Evolutionary conservation across 1,140 invertebrate genomes (phyloP).

Genomic region (Papilio xuthus): DNA sequence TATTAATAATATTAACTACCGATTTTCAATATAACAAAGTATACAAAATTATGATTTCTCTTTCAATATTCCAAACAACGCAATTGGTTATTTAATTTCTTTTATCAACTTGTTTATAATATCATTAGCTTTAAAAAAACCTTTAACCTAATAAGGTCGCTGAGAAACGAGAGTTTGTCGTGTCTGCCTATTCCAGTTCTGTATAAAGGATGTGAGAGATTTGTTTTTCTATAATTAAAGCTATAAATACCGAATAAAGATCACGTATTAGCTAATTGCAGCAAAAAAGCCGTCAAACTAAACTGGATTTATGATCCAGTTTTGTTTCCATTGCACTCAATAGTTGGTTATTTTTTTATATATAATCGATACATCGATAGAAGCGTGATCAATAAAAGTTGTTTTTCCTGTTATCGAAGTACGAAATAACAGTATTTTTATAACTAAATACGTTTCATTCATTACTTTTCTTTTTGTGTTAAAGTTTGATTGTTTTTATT

Average conservation of each 20-base stretch:
- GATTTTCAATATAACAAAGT: no score
- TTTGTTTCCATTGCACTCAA: not conserved
- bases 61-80: no score
- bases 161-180: constrained; percentile 13
- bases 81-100: not conserved
- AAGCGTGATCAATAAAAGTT: not conserved
- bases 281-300: not conserved
- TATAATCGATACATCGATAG: constrained; percentile 8
- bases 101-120: constrained; percentile 1
- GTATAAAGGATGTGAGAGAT: constrained; percentile 16
- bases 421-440: not conserved
- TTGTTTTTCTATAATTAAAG: constrained; percentile 12
- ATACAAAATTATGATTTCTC: no score
- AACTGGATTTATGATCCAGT: constrained; percentile 12
- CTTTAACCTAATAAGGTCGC: constrained; percentile 3
- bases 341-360: not conserved
- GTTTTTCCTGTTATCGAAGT: not conserved
- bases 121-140: not conserved
- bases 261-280: constrained; percentile 4
- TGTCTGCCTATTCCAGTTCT: not conserved
- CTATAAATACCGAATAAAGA: not conserved
- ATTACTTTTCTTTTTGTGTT: not conserved
- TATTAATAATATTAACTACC: no score
- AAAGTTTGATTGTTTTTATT: not conserved
- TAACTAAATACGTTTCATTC: constrained; percentile 10